phyloP scores from a whole-genome alignment of 2,113 vertebrate species.

The Saimiri boliviensis region DNA sequence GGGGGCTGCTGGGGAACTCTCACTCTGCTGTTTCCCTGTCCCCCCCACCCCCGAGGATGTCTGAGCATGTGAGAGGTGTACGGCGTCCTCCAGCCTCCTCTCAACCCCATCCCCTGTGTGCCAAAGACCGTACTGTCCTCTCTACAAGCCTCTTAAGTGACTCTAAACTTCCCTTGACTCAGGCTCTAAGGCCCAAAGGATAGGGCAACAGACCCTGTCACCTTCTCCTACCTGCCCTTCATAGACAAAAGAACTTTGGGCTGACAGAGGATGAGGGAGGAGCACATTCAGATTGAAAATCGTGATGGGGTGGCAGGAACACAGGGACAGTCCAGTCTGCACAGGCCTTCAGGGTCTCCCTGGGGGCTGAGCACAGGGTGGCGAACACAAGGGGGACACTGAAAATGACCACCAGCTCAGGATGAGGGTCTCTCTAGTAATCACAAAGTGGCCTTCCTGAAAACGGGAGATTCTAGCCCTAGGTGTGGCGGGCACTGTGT shows the following conservation, averaged over 20 bases:
- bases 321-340: rapidly evolving
- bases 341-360: rapidly evolving
- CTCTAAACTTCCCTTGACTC: not conserved
- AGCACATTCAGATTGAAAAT: too few species aligned
- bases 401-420: not conserved
- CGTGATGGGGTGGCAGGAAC: not conserved
- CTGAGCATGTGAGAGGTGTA: not conserved
- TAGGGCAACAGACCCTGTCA: not conserved
- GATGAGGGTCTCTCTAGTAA: not conserved
- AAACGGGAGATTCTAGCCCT: too few species aligned
- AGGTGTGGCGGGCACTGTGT: rapidly evolving
- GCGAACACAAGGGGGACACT: not conserved
- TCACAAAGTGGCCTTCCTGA: not conserved
- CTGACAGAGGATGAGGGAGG: rapidly evolving
- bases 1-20: not conserved
- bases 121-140: conserved; percentile 1
- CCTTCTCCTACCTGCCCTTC: not conserved
- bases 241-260: not conserved
- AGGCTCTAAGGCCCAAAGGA: too few species aligned
- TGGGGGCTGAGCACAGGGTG: not conserved
- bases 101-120: rapidly evolving
- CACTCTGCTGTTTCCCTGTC: too few species aligned
- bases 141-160: not conserved
- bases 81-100: not conserved
- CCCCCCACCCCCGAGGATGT: not conserved